phyloP scores from a whole-genome alignment of 2,113 vertebrate genomes.

The Tachysurus fulvidraco region DNA sequence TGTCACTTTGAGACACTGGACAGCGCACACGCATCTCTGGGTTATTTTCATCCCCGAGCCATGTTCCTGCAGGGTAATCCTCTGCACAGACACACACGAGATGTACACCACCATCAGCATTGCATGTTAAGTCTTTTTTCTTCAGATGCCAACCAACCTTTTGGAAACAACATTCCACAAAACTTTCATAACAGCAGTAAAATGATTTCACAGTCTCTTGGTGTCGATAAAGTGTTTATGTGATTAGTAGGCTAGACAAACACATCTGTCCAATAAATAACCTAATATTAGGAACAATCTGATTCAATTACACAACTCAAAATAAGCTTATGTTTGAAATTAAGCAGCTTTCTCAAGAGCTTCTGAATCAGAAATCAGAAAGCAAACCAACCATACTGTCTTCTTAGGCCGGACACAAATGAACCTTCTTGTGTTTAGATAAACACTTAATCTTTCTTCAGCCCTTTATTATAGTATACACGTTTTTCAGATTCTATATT shows the following conservation, averaged over 20 bases:
- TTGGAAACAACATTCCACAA: neutral
- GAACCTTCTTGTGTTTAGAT: neutral
- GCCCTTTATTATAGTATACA: neutral
- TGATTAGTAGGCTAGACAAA: neutral
- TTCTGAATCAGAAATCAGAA: neutral
- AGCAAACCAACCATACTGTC: neutral
- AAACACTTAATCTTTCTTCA: neutral
- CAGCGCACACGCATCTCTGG: constrained; percentile 92
- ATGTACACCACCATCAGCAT: neutral
- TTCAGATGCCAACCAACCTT: neutral
- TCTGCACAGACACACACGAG: constrained; percentile 69
- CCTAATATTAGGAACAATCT: neutral
- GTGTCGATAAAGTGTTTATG: neutral
- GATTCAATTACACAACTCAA: neutral
- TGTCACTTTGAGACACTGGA: constrained; percentile 90
- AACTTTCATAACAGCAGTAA: neutral
- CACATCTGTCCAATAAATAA: neutral
- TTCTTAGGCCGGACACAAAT: neutral
- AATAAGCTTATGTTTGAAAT: neutral
- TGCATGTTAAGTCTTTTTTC: neutral
- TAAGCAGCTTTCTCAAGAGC: neutral
- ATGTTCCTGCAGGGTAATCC: constrained; percentile 91
- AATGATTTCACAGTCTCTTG: neutral
- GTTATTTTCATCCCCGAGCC: constrained; percentile 95
- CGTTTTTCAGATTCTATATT: neutral